phyloP scores from a whole-genome alignment of 2,888 invertebrate genomes.

The Mactromeris polynyma region DNA sequence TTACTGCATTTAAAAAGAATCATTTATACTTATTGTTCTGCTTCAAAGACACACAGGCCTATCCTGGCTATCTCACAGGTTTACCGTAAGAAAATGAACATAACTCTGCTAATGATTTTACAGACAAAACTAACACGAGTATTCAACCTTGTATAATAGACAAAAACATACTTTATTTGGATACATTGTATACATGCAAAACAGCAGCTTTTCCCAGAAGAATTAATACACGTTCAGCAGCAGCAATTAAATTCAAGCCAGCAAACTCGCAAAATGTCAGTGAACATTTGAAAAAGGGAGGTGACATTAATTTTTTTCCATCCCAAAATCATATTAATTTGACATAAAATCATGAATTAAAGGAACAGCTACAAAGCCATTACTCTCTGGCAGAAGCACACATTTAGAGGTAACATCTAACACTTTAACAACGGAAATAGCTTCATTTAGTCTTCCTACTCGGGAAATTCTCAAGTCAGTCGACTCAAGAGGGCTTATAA shows the following conservation, averaged over 20 bases:
- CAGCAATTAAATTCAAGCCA: not conserved
- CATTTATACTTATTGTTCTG: no score
- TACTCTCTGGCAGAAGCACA: slow-evolving; percentile 37
- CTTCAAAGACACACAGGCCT: no score
- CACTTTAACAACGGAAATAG: slow-evolving; percentile 11
- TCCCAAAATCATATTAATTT: no score
- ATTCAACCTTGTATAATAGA: no score
- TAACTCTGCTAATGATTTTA: no score
- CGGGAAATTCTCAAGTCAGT: slow-evolving; percentile 43
- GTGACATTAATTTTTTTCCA: not conserved
- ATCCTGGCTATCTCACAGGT: no score
- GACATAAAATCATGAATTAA: not conserved
- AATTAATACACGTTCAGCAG: not conserved
- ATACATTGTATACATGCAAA: no score
- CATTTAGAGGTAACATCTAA: slow-evolving; percentile 47
- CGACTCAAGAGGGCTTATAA: slow-evolving; percentile 27
- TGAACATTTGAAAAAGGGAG: not conserved
- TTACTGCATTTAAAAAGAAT: no score
- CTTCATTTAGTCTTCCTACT: slow-evolving; percentile 28
- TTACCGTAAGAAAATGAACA: no score
- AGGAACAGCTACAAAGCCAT: not conserved
- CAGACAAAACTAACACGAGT: no score
- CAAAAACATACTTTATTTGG: no score
- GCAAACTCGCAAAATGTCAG: not conserved
- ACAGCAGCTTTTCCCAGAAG: not conserved